A percentile compares a stretch with the other conserved stretches of the same genome.
Conservation (phyloP, 1,140 invertebrate species). For the Acromyrmex echinatior region DNA sequence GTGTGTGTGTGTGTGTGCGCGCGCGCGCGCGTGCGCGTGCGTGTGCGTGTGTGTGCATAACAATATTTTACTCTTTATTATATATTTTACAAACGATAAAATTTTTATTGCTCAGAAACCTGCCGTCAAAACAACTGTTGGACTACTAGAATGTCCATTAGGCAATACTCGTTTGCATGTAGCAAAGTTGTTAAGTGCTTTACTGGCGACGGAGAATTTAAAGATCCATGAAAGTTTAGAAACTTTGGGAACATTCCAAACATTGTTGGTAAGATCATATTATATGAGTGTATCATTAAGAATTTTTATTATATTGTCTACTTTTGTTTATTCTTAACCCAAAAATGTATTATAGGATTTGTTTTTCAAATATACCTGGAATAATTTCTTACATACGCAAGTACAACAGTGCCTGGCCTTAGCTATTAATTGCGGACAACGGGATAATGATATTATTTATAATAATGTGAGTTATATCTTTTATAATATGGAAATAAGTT, state of each 20-base stretch:
- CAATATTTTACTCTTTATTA: too few relatives aligned
- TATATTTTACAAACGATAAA: background rate
- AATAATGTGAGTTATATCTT: conserved; percentile 85
- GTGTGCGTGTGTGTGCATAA: too few relatives aligned
- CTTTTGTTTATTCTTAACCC: background rate
- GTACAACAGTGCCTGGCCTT: conserved; percentile 91
- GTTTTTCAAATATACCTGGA: conserved; percentile 94
- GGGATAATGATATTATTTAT: conserved; percentile 86
- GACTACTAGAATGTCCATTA: conserved; percentile 90
- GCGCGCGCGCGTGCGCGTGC: too few relatives aligned
- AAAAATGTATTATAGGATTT: conserved; percentile 89
- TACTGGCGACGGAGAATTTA: conserved; percentile 90
- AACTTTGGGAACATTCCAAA: conserved; percentile 88
- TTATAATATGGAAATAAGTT: background rate
- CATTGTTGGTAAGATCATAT: conserved; percentile 88
- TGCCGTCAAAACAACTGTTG: conserved; percentile 89
- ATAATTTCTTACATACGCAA: conserved; percentile 96
- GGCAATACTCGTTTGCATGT: conserved; percentile 93
- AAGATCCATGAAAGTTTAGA: conserved; percentile 87
- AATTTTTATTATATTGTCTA: conserved; percentile 1
- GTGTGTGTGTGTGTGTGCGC: too few relatives aligned
- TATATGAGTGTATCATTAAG: conserved; percentile 28
- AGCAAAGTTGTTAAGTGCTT: conserved; percentile 90
- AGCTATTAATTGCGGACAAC: conserved; percentile 87
- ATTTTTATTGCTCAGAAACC: conserved; percentile 85